Evolutionary conservation across 2,888 invertebrate species (phyloP).

Genomic region (Tricholauxania praeusta): DNA sequence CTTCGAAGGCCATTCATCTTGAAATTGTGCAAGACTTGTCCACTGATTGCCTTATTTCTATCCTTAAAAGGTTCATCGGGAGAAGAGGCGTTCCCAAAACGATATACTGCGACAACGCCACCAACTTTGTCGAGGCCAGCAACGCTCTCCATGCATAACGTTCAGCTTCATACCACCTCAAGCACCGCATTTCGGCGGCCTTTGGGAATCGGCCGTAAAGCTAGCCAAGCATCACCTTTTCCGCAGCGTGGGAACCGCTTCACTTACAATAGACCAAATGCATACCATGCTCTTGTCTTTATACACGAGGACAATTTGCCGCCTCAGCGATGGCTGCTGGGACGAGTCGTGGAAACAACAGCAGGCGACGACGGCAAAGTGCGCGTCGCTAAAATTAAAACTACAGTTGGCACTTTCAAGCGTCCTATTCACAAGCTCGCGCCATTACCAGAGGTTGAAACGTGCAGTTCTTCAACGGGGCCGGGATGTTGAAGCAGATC

Average conservation of each 20-base stretch:
- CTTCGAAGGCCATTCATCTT: constrained; percentile 16
- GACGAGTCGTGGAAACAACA: constrained; percentile 29
- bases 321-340: constrained; percentile 35
- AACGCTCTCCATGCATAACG: background rate
- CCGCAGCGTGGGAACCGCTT: too few species aligned
- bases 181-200: constrained; percentile 34
- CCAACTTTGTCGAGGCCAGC: constrained; percentile 27
- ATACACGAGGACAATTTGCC: too few species aligned
- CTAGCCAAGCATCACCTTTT: too few species aligned
- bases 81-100: too few species aligned
- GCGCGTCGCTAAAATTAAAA: constrained; percentile 37
- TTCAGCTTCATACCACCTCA: constrained; percentile 33
- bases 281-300: constrained; percentile 33
- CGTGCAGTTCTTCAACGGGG: too few species aligned
- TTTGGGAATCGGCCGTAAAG: too few species aligned
- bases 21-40: too few species aligned
- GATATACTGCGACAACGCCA: too few species aligned
- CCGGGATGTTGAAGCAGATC: too few species aligned
- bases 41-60: too few species aligned
- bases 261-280: constrained; percentile 35
- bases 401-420: constrained; percentile 16
- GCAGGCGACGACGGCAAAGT: constrained; percentile 37
- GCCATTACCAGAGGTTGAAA: too few species aligned
- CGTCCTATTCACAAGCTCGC: constrained; percentile 36
- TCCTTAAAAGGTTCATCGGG: too few species aligned